Conservation (phyloP, 2,113 vertebrate species). For the Myodes glareolus region DNA sequence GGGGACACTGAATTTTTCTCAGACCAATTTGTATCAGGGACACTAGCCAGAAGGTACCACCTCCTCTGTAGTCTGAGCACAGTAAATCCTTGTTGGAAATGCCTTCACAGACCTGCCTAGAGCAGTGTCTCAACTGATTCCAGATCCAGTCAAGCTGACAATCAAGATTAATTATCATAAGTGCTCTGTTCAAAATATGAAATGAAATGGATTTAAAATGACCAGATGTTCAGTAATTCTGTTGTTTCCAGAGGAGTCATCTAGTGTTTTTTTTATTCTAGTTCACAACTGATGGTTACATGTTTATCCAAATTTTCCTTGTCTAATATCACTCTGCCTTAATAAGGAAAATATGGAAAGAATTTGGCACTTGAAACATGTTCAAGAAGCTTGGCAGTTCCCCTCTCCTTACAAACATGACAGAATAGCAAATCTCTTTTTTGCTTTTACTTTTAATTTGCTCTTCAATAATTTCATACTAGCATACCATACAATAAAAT, state of each 20-base stretch:
- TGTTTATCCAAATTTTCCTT: neutral
- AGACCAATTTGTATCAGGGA: neutral
- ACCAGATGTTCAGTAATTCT: neutral
- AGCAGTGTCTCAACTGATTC: neutral
- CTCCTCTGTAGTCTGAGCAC: neutral
- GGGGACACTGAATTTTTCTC: neutral
- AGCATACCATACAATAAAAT: neutral
- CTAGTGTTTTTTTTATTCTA: neutral
- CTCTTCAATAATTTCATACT: neutral
- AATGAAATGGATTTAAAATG: neutral
- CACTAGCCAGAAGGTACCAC: neutral
- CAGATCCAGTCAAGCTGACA: neutral
- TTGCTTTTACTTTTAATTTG: neutral
- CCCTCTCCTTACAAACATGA: neutral
- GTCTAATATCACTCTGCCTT: neutral
- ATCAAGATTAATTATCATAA: neutral
- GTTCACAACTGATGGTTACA: neutral
- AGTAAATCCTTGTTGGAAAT: neutral
- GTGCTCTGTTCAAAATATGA: neutral
- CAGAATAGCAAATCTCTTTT: no score
- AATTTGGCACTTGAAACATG: neutral
- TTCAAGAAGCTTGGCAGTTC: neutral
- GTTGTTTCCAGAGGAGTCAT: neutral
- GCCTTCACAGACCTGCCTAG: neutral
- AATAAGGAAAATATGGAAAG: neutral